Base-by-base conservation (phyloP, 2,113 vertebrate species). In the Fukomys damarensis region DNA sequence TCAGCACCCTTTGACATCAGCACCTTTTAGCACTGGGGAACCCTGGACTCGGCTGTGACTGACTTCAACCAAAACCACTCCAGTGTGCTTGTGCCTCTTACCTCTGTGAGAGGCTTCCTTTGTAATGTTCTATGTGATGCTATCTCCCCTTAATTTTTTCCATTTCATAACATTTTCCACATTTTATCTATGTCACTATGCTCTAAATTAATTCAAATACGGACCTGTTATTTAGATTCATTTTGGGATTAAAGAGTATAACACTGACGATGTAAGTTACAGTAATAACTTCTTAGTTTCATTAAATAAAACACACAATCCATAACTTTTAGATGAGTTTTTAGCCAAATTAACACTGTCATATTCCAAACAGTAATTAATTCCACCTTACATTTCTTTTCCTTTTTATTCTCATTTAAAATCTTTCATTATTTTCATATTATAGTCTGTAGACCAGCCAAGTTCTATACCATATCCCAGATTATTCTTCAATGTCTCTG, bases 401-500 rank as follows among this genome's bases (percentile, higher is more conserved):
- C 92, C 54, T 35, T 92, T 91, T 58, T 77, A 56, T 26, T 68
- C 35, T 86, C 16, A 65, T 77, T 86, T 22, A 43, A 41, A 79
- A 41, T 43, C 56, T 56, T n/a, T 46, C 28, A 30, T 83, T 52
- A 46, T 41, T 96, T 93, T 97, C 4, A 13, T 70, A 26, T n/a
- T 61, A 35, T 56, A 83, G 66, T 19, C 76, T 96, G 2, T 77
- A 89, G 77, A 41, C 8, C 68, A 61, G 13, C 10, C 54, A 93
- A 96, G 76, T 46, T 41, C 49, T 38, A 54, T 32, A 77, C 1
- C 79, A 16, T n/a, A 61, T 46, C 16, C 56, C 17, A 68, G 7
- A 91, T 89, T 66, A 14, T 94, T 88, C 96, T 97, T 89, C 65
- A 93, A 91, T 56, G 22, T 41, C 41, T 84, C 84, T 30, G 20